Evolutionary conservation across 2,888 invertebrate species (phyloP).

Genomic region (Heliconius erato): DNA sequence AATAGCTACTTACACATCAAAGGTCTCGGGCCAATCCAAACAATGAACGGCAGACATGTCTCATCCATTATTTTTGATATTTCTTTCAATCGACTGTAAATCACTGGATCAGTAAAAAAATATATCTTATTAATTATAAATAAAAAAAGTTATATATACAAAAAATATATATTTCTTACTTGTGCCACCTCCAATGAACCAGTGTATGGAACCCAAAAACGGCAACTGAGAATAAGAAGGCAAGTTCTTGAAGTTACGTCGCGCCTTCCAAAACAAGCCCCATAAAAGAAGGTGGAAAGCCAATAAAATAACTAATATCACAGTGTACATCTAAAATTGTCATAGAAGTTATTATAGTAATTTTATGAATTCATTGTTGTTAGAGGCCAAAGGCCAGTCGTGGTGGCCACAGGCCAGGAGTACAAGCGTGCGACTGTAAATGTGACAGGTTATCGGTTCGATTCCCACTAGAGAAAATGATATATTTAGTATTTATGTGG

Average conservation of each 20-base stretch:
- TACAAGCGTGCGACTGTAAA: too few relatives aligned
- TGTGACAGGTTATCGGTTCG: too few relatives aligned
- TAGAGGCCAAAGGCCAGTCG: background rate
- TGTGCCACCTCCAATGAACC: slow-evolving; percentile 19
- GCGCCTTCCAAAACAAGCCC: slow-evolving; percentile 18
- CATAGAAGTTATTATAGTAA: background rate
- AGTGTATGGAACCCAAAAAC: slow-evolving; percentile 29
- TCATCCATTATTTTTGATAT: slow-evolving; percentile 59
- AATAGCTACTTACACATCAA: slow-evolving; percentile 49
- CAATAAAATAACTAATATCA: background rate
- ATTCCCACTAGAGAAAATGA: too few relatives aligned
- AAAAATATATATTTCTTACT: background rate
- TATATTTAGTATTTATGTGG: too few relatives aligned
- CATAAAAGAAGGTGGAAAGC: background rate
- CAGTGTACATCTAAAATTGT: slow-evolving; percentile 11
- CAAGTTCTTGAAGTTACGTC: slow-evolving; percentile 18
- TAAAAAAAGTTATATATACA: too few relatives aligned
- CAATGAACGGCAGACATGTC: slow-evolving; percentile 57
- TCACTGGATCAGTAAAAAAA: slow-evolving; percentile 52
- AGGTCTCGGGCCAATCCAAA: slow-evolving; percentile 63
- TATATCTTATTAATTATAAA: background rate
- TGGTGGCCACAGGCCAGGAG: too few relatives aligned
- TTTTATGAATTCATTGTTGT: background rate
- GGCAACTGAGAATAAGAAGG: slow-evolving; percentile 27
- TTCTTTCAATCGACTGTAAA: slow-evolving; percentile 49